phyloP scores from a whole-genome alignment of 2,888 invertebrate genomes.

The Amphipyra berbera region DNA sequence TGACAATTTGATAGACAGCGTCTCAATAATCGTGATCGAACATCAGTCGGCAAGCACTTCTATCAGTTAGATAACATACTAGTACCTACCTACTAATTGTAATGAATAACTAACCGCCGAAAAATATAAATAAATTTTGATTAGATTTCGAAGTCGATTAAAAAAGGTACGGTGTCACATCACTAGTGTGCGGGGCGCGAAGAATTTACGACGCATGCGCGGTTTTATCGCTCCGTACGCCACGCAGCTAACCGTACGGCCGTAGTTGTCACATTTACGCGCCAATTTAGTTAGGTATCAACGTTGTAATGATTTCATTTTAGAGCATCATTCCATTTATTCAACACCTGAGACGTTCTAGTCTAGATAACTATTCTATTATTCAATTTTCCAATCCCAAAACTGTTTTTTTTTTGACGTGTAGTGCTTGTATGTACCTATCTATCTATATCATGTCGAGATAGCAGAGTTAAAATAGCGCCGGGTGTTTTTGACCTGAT shows the following conservation, averaged over 20 bases:
- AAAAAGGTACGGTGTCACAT: slow-evolving; percentile 41
- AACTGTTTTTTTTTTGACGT: neutral
- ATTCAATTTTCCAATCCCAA: neutral
- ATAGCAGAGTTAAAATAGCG: slow-evolving; percentile 64
- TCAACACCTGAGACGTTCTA: slow-evolving; percentile 11
- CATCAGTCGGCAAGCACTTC: slow-evolving; percentile 53
- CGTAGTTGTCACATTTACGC: slow-evolving; percentile 74
- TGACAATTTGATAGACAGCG: slow-evolving; percentile 84
- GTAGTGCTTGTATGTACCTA: neutral
- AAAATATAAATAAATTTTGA: slow-evolving; percentile 13
- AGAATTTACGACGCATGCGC: slow-evolving; percentile 68
- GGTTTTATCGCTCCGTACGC: slow-evolving; percentile 66
- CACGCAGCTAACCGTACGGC: slow-evolving; percentile 48
- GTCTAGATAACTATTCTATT: neutral
- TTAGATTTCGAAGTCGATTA: slow-evolving; percentile 14
- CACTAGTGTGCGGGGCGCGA: slow-evolving; percentile 68
- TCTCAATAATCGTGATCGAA: slow-evolving; percentile 72
- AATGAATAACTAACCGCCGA: slow-evolving; percentile 39
- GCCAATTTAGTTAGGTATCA: slow-evolving; percentile 69
- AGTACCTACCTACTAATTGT: slow-evolving; percentile 49
- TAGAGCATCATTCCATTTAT: slow-evolving; percentile 51
- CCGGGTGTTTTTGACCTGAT: slow-evolving; percentile 74
- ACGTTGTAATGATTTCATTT: slow-evolving; percentile 53
- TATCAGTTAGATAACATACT: slow-evolving; percentile 52
- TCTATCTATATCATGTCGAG: slow-evolving; percentile 53